phyloP scores from a whole-genome alignment of 2,888 invertebrate genomes.

The Ypsolopha sequella region DNA sequence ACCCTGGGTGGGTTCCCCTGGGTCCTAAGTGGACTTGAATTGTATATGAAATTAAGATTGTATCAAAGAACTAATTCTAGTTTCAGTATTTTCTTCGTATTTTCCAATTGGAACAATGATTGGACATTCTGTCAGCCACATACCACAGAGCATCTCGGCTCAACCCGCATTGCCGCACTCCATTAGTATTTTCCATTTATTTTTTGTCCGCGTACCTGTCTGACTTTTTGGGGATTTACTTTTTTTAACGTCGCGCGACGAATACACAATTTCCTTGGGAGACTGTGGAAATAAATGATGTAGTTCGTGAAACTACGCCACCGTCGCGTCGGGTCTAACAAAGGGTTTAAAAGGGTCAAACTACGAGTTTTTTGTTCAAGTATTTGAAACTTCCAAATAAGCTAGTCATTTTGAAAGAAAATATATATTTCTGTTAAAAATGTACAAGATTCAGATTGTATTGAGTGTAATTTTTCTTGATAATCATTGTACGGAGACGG shows the following conservation, averaged over 20 bases:
- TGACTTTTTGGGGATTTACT: slow-evolving; percentile 62
- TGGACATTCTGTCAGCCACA: slow-evolving; percentile 18
- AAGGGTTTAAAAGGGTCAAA: slow-evolving; percentile 25
- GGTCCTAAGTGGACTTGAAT: no score
- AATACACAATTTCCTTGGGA: slow-evolving; percentile 63
- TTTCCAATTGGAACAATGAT: no score
- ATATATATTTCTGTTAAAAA: no score
- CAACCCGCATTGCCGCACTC: slow-evolving; percentile 54
- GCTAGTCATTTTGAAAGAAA: no score
- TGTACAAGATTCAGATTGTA: no score
- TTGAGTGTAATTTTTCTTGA: no score
- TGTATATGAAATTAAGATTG: no score
- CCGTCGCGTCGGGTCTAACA: slow-evolving; percentile 9
- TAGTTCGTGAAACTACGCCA: slow-evolving; percentile 44
- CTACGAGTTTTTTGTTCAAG: slow-evolving; percentile 37
- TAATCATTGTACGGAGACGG: slow-evolving; percentile 23
- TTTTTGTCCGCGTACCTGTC: slow-evolving; percentile 66
- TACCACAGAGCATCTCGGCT: slow-evolving; percentile 37
- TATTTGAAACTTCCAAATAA: slow-evolving; percentile 5
- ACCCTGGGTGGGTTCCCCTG: no score
- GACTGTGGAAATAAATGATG: slow-evolving; percentile 60
- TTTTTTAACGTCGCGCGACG: slow-evolving; percentile 63
- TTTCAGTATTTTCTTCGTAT: no score
- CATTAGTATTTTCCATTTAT: slow-evolving; percentile 71
- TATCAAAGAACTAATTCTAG: no score